phyloP scores from a whole-genome alignment of 2,888 invertebrate species.

The Microctonus brassicae region DNA sequence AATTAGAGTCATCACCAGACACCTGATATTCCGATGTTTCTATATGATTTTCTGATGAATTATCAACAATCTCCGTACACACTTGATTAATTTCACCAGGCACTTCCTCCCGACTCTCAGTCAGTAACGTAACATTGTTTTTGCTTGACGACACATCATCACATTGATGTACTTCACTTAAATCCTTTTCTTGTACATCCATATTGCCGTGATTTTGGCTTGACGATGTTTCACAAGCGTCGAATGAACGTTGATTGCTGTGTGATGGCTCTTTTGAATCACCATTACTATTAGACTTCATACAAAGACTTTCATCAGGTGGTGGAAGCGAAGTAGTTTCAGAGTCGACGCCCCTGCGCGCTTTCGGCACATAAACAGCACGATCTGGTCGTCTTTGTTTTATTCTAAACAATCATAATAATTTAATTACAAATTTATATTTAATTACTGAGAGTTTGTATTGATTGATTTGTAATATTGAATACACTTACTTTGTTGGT shows the following conservation, averaged over 20 bases:
- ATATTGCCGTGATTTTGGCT: neutral
- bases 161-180: neutral
- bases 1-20: neutral
- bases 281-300: slow-evolving; percentile 34
- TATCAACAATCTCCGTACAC: neutral
- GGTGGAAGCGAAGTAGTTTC: slow-evolving; percentile 38
- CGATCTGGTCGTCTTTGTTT: slow-evolving; percentile 79
- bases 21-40: neutral
- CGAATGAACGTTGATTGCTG: neutral
- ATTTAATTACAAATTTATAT: neutral
- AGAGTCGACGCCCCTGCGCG: slow-evolving; percentile 72
- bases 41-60: neutral
- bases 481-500: slow-evolving; percentile 39
- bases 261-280: slow-evolving; percentile 16
- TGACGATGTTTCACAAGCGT: neutral
- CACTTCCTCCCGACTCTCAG: neutral
- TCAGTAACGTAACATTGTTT: neutral
- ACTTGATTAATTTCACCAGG: neutral
- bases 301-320: slow-evolving; percentile 36
- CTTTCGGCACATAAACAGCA: slow-evolving; percentile 84
- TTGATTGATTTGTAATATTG: neutral
- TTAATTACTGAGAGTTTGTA: neutral
- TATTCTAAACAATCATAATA: slow-evolving; percentile 46
- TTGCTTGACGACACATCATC: neutral
- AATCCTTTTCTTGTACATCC: neutral